Evolutionary conservation across 1,140 invertebrate species (phyloP), one percentile per base, ranked within the genome.

Genomic region (Aphelenchoides avenae): DNA sequence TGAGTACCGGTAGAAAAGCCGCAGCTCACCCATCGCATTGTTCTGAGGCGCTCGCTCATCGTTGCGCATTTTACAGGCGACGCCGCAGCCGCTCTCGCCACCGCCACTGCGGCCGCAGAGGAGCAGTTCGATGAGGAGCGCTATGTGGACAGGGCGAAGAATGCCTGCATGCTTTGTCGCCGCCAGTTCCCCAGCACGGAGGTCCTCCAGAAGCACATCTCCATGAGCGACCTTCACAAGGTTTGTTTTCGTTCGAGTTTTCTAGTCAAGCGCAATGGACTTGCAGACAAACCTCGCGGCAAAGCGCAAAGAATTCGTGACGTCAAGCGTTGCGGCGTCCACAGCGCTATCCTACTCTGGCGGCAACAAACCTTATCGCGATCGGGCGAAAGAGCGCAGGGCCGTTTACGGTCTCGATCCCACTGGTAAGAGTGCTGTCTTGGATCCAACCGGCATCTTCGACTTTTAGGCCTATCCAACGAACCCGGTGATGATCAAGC

Each of bases 111-210:
- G n/a, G n/a, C n/a, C n/a, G n/a, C n/a, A n/a, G 7, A 41, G 22
- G 11, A 79, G 71, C 64, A 20, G 2, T 80, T 77, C 73, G 76
- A 80, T 56, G 85, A 80, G 79, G 80, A 65, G 11, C 78, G 84
- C 37, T 81, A 86, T 33, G 83, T 90, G 9, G 92, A 98, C 78
- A 89, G 87, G 83, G 80, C 80, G 1, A 95, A 93, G 78, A 76
- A 95, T 13, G 89, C 91, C 0, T 99, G 94, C 79, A 80, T 96
- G 4, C 79, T 99, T 0, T 99, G 94, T 77, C 96, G 96, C 78
- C 81, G 94, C 51, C 88, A 90, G 73, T 94, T 98, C 73, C 86
- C 87, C 24, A 91, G 86, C 36, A 84, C 85, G 57, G 92, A 97
- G 57, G 86, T 87, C 0, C 81, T 98, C 5, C 80, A 85, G 2